Evolutionary conservation across 2,113 vertebrate species (phyloP).

Genomic region (Apteryx mantelli): DNA sequence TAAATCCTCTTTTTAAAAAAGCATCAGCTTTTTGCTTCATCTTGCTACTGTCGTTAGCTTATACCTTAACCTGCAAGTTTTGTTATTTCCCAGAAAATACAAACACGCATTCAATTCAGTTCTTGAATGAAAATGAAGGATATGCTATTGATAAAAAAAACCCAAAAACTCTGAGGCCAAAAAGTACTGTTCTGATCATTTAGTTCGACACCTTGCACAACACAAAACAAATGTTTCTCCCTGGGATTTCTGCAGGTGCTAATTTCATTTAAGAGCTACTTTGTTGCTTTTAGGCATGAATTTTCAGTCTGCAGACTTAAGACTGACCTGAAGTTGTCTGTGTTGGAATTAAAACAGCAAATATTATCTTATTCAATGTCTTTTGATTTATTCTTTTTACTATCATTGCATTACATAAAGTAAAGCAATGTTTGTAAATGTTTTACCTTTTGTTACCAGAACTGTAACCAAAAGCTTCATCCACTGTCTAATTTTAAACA

Average conservation of each 20-base stretch:
- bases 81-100: neutral
- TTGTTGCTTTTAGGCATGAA: neutral
- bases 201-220: neutral
- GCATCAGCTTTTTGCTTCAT: neutral
- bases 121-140: neutral
- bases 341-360: neutral
- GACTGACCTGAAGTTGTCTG: neutral
- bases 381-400: neutral
- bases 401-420: neutral
- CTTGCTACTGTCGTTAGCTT: neutral
- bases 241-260: neutral
- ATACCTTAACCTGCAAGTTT: neutral
- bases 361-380: neutral
- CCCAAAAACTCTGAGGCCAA: neutral
- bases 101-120: neutral
- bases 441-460: neutral
- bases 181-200: neutral
- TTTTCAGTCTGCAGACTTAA: neutral
- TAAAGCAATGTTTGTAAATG: neutral
- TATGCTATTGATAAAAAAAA: neutral
- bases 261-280: conserved; percentile 1
- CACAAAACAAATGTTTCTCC: neutral
- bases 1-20: neutral
- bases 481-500: neutral
- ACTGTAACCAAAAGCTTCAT: neutral